These are phyloP conservation scores for Pimephales promelas DNA, from an alignment of 2,113 vertebrate species.

Conservation along the genomic window DNA sequence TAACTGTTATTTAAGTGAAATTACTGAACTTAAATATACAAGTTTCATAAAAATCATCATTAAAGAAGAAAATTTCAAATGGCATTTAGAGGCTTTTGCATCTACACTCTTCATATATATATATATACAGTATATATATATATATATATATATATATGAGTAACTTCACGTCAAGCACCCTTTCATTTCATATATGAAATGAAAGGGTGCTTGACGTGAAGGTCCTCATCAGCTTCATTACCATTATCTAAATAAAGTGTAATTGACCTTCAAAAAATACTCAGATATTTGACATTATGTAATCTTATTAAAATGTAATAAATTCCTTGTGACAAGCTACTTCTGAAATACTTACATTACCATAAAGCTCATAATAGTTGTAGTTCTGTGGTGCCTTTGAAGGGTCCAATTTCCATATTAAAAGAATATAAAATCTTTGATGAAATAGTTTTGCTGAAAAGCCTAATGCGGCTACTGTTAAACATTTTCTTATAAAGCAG, in stretches of 20 bases:
- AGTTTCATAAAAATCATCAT: too few relatives aligned
- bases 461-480: not conserved
- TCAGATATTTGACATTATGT: not conserved
- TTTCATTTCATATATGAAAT: too few relatives aligned
- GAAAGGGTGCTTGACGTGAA: conserved; percentile 6
- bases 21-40: too few relatives aligned
- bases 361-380: not conserved
- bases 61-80: too few relatives aligned
- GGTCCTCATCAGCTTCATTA: not conserved
- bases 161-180: too few relatives aligned
- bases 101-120: too few relatives aligned
- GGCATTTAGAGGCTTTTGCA: too few relatives aligned
- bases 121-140: too few relatives aligned
- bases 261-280: not conserved
- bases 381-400: not conserved
- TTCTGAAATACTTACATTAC: conserved; percentile 8
- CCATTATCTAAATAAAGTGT: not conserved
- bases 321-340: not conserved
- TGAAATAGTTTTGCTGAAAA: not conserved
- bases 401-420: not conserved
- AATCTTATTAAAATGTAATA: not conserved
- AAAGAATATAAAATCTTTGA: conserved; percentile 10
- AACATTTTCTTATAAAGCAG: not conserved
- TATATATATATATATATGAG: too few relatives aligned
- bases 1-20: too few relatives aligned